Evolutionary conservation across 2,113 vertebrate species (phyloP).

Genomic region (Butorides virescens): DNA sequence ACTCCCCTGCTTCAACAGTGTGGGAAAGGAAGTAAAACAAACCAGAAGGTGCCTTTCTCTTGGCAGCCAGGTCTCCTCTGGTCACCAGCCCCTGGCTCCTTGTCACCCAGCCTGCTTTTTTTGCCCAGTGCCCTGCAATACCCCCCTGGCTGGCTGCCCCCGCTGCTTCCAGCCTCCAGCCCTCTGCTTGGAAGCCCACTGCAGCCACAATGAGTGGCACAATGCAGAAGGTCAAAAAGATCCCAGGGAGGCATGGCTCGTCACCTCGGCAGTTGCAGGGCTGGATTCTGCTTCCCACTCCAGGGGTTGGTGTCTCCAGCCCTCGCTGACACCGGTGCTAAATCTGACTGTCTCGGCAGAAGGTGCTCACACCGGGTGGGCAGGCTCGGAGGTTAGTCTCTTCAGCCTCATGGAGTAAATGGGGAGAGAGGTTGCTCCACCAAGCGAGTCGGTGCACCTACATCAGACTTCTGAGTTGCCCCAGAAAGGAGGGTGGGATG

Average conservation of each 20-base stretch:
- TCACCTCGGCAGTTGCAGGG: fast-evolving
- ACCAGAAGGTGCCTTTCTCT: neutral
- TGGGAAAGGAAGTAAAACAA: neutral
- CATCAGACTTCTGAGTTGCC: neutral
- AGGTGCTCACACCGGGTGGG: neutral
- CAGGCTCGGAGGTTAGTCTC: fast-evolving
- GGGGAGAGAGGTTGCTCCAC: neutral
- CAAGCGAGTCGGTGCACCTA: fast-evolving
- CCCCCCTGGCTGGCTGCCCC: too few relatives aligned
- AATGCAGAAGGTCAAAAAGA: neutral
- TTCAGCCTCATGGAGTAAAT: neutral
- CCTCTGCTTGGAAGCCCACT: neutral
- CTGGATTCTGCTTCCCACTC: neutral
- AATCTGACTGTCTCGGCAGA: fast-evolving
- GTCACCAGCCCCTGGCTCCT: neutral
- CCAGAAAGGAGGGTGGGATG: fast-evolving
- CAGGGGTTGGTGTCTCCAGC: neutral
- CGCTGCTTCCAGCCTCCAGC: neutral
- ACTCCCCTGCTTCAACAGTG: neutral
- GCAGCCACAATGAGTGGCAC: neutral
- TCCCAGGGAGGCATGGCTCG: fast-evolving
- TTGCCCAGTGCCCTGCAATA: neutral
- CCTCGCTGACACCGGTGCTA: fast-evolving
- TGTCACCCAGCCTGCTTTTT: neutral
- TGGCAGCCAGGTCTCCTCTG: neutral